Base-by-base conservation (phyloP, 2,888 invertebrate genomes). In the Drymonia ruficornis region DNA sequence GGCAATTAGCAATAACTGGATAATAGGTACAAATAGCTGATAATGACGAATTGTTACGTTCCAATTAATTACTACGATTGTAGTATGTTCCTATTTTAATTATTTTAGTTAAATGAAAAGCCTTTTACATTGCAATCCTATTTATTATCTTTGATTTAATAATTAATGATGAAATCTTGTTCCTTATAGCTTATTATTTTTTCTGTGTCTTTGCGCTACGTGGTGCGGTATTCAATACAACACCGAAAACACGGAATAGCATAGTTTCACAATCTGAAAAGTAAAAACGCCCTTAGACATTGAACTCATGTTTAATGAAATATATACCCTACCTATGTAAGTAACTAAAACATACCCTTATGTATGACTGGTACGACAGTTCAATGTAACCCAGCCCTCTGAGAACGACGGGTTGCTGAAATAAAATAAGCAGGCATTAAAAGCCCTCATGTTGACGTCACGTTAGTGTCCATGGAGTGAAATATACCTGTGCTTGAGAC, bases 221-320 rank as follows among this genome's bases (percentile, higher is more conserved):
- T 23, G 23, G 7, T 23, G 23, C 23, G 7, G 15, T 23, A 15
- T 42, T 72, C 65, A 81, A 66, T 74, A 85, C 3, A 85, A 29
- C 12, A 85, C 67, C 16, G 86, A 84, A 64, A 85, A 83, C 3
- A 79, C 78, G 1, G 84, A 80, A 59, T 85, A 85, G 0, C 79
- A 72, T 1, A 73, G 59, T 53, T 76, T 78, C 8, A 78, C 74
- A 43, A 78, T 67, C 77, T 78, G 70, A 54, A 76, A 31, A 12
- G 4, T 23, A 16, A 13, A 23, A 23, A 6, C 7, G 23, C 7
- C 23, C 7, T 1, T 23, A 23, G 6, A 23, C 23, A 6, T 31
- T 31, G 31, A 31, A 1, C 9, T 12, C 11, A 11, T 11, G 1
- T 31, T 31, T 9, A 12, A 31, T 11, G 3, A 9, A 31, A 11